Evolutionary conservation across 1,140 invertebrate species (phyloP).

Genomic region (Zaprionus taronus): DNA sequence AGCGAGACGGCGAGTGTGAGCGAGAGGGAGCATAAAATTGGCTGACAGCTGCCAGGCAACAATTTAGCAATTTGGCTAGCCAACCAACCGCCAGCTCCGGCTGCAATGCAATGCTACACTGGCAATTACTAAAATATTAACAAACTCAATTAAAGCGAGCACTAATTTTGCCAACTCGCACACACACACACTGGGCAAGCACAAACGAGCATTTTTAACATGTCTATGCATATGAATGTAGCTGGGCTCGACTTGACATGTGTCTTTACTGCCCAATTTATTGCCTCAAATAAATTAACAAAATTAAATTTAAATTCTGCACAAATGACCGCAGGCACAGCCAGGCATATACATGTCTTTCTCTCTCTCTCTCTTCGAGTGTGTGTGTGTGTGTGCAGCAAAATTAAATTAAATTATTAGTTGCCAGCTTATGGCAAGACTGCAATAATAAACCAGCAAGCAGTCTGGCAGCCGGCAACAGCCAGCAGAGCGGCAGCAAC

Average conservation of each 20-base stretch:
- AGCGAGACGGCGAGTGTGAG: neutral
- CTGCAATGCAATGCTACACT: constrained; percentile 50
- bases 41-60: constrained; percentile 74
- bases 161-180: constrained; percentile 69
- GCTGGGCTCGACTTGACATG: constrained; percentile 43
- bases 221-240: constrained; percentile 63
- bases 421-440: constrained; percentile 25
- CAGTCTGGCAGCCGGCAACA: neutral
- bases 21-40: constrained; percentile 65
- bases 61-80: constrained; percentile 51
- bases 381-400: neutral
- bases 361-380: neutral
- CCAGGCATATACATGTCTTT: constrained; percentile 12
- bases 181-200: constrained; percentile 15
- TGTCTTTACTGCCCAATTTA: constrained; percentile 79
- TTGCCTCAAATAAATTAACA: constrained; percentile 78
- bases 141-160: constrained; percentile 79
- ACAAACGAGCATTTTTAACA: constrained; percentile 57
- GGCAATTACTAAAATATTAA: constrained; percentile 81
- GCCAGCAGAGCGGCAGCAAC: constrained; percentile 36
- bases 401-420: constrained; percentile 75
- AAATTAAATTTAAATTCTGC: constrained; percentile 80
- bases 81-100: constrained; percentile 17
- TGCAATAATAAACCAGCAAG: constrained; percentile 41
- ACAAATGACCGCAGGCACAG: constrained; percentile 64